Evolutionary conservation across 2,888 invertebrate species (phyloP), one percentile per base, ranked within the genome.

Genomic region (Mythimna lalbum): DNA sequence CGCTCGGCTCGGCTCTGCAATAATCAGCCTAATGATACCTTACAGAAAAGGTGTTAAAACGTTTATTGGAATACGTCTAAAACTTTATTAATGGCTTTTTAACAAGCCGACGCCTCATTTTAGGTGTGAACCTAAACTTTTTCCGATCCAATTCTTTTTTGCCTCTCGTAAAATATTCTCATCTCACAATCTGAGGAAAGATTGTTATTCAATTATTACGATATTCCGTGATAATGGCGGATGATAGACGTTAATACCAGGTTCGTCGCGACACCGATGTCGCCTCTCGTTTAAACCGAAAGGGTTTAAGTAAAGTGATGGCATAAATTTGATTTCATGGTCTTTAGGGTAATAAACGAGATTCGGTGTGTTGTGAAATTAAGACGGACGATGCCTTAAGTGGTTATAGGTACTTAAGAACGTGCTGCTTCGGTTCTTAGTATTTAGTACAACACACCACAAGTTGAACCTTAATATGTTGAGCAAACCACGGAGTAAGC

Each of bases 21-120:
- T 94, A 94, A 95, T 92, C 86, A 91, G 84, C 90, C 91, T 95
- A 95, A 95, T 95, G 93, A 95, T 95, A 95, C 92, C 93, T 92
- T 86, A 93, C 88, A 91, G 93, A 93, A 95, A 95, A 95, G 95
- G 96, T 95, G 95, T 95, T 95, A 95, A 95, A 95, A 93, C 93
- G 92, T 94, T 95, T 95, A 96, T 95, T 95, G 95, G 94, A 95
- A 94, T 93, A 91, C 92, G 90, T 93, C 93, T 91, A 92, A 93
- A 94, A 91, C 87, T 89, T 90, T 94, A 95, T 95, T 95, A 94
- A 96, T 95, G 93, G 94, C 93, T 92, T 95, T 96, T 93, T 96
- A 96, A 96, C 96, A 95, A 95, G 95, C 92, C 93, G 91, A 88
- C 86, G 78, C 87, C 86, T 90, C 86, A 91, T 90, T 91, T 90